phyloP scores from a whole-genome alignment of 2,888 invertebrate species.

The Caenorhabditis panamensis region DNA sequence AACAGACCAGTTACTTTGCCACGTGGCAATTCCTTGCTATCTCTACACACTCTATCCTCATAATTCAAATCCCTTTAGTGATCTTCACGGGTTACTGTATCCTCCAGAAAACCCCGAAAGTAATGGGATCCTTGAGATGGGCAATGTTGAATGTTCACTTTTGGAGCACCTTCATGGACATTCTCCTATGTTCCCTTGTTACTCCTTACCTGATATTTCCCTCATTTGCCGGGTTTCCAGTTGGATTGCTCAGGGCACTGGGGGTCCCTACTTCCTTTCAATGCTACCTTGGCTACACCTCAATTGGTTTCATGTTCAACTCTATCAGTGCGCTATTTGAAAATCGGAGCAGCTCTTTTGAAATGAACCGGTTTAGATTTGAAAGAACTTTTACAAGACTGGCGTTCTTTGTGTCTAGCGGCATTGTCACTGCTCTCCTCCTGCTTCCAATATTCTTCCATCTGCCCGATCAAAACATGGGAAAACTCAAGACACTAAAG shows the following conservation, averaged over 20 bases:
- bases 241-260: background rate
- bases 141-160: background rate
- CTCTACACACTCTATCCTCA: background rate
- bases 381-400: background rate
- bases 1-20: background rate
- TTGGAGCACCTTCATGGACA: background rate
- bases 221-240: background rate
- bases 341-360: background rate
- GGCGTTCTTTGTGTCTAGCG: background rate
- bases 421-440: background rate
- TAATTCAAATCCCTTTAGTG: background rate
- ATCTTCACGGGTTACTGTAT: background rate
- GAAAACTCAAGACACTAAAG: background rate
- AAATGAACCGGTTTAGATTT: background rate
- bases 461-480: background rate
- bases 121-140: background rate
- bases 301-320: background rate
- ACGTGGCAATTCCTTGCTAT: background rate
- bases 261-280: background rate
- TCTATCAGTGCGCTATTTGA: background rate
- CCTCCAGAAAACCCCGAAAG: background rate
- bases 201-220: background rate
- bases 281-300: background rate
- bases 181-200: background rate
- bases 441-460: background rate